These are phyloP conservation scores for Nebria ingens DNA, from an alignment of 1,140 invertebrate genomes.

Conservation along the genomic window DNA sequence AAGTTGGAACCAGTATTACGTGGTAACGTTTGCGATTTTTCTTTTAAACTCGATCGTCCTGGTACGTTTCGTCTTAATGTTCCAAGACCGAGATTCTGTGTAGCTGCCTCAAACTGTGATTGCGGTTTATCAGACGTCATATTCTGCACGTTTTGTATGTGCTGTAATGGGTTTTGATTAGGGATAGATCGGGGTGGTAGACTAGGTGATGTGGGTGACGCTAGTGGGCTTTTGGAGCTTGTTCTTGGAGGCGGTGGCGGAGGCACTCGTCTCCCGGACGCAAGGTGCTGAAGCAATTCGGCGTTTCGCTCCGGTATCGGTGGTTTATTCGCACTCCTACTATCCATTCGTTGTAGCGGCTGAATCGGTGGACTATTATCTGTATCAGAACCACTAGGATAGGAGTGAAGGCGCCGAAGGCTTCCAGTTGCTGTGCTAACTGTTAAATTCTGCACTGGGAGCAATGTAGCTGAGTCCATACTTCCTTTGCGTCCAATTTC, in stretches of 20 bases:
- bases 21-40: slow-evolving; percentile 31
- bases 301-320: slow-evolving; percentile 68
- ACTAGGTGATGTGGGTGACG: slow-evolving; percentile 61
- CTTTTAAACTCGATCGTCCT: slow-evolving; percentile 29
- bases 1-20: slow-evolving; percentile 33
- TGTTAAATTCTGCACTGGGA: slow-evolving; percentile 31
- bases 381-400: slow-evolving; percentile 62
- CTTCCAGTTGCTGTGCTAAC: slow-evolving; percentile 36
- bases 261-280: slow-evolving; percentile 61
- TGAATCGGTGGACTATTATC: slow-evolving; percentile 56
- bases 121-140: slow-evolving; percentile 25
- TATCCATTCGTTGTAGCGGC: slow-evolving; percentile 32
- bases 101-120: slow-evolving; percentile 32
- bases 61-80: slow-evolving; percentile 30
- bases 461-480: slow-evolving; percentile 40
- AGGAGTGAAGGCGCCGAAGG: slow-evolving; percentile 59
- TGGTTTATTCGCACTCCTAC: slow-evolving; percentile 47
- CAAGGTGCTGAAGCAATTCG: slow-evolving; percentile 50
- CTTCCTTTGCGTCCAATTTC: slow-evolving; percentile 44
- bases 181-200: slow-evolving; percentile 42
- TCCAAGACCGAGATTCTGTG: slow-evolving; percentile 30
- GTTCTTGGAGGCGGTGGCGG: slow-evolving; percentile 77
- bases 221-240: slow-evolving; percentile 67
- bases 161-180: slow-evolving; percentile 24
- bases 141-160: slow-evolving; percentile 32